These are phyloP conservation scores for Myiozetetes cayanensis DNA, from an alignment of 2,113 vertebrate genomes.

Conservation along the genomic window DNA sequence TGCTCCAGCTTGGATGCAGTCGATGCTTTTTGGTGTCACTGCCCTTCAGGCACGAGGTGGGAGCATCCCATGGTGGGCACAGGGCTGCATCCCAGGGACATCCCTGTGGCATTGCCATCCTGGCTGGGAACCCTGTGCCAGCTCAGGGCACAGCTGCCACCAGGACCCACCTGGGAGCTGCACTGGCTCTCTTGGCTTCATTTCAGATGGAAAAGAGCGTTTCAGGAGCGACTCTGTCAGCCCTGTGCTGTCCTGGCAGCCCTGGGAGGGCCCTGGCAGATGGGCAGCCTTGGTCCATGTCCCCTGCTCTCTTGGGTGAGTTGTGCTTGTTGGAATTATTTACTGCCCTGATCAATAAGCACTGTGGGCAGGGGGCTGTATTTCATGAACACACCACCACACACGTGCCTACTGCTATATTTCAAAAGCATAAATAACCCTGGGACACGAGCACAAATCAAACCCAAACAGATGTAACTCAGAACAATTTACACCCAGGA, in stretches of 20 bases:
- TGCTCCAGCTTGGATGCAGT: not conserved
- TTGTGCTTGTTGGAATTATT: constrained; percentile 23
- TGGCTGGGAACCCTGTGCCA: not conserved
- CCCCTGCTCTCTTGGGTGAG: not conserved
- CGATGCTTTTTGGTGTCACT: not conserved
- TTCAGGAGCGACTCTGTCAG: not conserved
- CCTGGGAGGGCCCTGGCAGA: not conserved
- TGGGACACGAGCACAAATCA: not conserved
- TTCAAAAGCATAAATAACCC: constrained; percentile 33
- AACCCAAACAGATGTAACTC: not conserved
- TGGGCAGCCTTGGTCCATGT: not conserved
- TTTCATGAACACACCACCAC: not conserved
- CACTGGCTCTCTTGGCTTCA: not conserved
- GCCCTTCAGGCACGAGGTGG: not conserved
- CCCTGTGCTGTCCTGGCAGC: not conserved
- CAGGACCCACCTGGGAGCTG: not conserved
- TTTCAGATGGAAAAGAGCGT: not conserved
- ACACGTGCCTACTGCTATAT: not conserved
- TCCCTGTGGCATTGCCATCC: not conserved
- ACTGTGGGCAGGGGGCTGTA: not conserved
- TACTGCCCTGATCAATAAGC: not conserved
- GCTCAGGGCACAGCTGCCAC: not conserved
- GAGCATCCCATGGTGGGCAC: not conserved
- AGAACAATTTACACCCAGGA: not conserved
- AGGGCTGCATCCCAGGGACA: not conserved